These are phyloP conservation scores for Nomada ferruginata DNA, from an alignment of 2,888 invertebrate species.

Conservation along the genomic window DNA sequence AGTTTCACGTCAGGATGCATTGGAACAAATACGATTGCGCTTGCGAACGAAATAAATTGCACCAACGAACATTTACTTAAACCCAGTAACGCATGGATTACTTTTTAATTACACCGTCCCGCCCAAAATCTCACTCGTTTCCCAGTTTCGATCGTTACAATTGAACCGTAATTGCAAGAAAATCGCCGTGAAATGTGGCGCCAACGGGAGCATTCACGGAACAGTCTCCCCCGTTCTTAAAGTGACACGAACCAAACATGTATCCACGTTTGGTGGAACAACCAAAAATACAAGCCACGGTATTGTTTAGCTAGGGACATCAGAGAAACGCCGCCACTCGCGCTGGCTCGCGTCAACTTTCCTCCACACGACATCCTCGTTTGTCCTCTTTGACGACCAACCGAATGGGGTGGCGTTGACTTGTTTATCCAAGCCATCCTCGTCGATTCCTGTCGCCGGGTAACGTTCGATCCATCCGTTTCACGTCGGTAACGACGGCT, in stretches of 20 bases:
- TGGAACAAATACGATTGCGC: not conserved
- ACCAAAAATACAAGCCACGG: conserved; percentile 45
- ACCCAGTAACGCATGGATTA: not conserved
- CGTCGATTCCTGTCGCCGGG: conserved; percentile 37
- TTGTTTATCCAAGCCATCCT: conserved; percentile 50
- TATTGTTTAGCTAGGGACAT: conserved; percentile 58
- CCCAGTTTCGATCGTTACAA: not conserved
- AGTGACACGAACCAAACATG: conserved; percentile 14
- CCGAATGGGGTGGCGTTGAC: conserved; percentile 35
- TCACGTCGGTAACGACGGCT: conserved; percentile 36
- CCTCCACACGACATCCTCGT: conserved; percentile 46
- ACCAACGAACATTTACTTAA: not conserved
- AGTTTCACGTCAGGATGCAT: not conserved
- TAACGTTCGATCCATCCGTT: conserved; percentile 38
- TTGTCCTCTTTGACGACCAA: conserved; percentile 49
- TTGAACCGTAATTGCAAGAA: conserved; percentile 20
- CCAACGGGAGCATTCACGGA: not conserved
- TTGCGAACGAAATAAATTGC: not conserved
- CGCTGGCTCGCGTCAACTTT: conserved; percentile 55
- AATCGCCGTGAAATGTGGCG: not conserved
- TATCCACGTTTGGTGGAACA: not conserved
- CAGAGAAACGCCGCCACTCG: conserved; percentile 61
- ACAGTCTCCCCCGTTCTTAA: not conserved
- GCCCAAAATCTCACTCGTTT: not conserved
- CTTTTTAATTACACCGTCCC: conserved; percentile 14